These are phyloP conservation scores for Gonioctena quinquepunctata DNA, from an alignment of 1,140 invertebrate species.

Conservation along the genomic window DNA sequence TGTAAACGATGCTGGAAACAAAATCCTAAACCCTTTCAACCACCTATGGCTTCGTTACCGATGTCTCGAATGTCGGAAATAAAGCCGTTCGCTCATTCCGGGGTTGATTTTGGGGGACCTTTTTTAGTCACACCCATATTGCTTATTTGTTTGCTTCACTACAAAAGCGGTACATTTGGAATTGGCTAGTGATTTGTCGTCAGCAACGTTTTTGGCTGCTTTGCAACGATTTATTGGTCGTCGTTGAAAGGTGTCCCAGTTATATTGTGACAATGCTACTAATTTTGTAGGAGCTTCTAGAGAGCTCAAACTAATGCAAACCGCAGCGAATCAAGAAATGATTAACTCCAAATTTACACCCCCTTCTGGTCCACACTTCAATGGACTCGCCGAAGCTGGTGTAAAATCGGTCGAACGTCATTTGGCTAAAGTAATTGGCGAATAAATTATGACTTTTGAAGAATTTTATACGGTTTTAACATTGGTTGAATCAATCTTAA, in stretches of 20 bases:
- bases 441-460: background rate
- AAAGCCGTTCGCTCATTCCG: background rate
- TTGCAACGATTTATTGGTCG: conserved; percentile 33
- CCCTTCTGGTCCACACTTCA: background rate
- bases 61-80: background rate
- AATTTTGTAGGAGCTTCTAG: conserved; percentile 49
- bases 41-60: background rate
- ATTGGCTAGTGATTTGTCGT: background rate
- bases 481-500: background rate
- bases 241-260: conserved; percentile 9
- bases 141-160: background rate
- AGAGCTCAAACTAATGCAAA: background rate
- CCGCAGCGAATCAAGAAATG: background rate
- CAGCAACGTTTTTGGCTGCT: conserved; percentile 22
- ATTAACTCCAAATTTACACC: background rate
- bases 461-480: conserved; percentile 10
- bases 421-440: background rate
- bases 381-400: background rate
- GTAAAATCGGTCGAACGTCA: background rate
- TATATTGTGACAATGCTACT: conserved; percentile 52
- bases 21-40: background rate
- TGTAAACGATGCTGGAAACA: background rate
- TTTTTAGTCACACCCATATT: conserved; percentile 21
- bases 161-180: conserved; percentile 3
- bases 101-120: conserved; percentile 40